These are phyloP conservation scores for Macrophya alboannulata DNA, from an alignment of 2,888 invertebrate species.

Conservation along the genomic window DNA sequence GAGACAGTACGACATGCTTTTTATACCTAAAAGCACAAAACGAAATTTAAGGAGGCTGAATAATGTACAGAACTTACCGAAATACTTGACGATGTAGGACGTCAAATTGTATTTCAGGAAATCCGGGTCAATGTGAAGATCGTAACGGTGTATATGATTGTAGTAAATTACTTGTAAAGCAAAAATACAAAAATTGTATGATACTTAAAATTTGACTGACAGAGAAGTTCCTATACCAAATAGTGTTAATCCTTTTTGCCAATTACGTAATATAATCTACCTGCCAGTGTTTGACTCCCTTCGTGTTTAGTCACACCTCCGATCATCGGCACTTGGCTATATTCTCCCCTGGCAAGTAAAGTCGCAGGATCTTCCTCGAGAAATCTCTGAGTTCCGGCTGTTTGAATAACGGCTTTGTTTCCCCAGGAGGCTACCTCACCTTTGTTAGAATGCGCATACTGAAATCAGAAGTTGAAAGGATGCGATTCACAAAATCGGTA, in stretches of 20 bases:
- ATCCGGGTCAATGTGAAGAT: neutral
- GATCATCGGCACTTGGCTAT: constrained; percentile 79
- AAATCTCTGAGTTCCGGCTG: constrained; percentile 66
- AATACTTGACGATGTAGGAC: neutral
- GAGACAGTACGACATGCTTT: neutral
- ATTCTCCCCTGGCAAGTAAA: constrained; percentile 62
- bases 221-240: neutral
- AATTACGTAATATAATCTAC: constrained; percentile 69
- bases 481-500: too few species aligned
- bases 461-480: neutral
- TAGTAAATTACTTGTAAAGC: neutral
- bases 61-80: constrained; percentile 30
- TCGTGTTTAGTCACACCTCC: constrained; percentile 81
- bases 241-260: neutral
- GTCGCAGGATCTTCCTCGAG: constrained; percentile 67
- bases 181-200: neutral
- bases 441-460: neutral
- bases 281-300: constrained; percentile 79
- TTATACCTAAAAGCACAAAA: neutral
- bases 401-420: constrained; percentile 70
- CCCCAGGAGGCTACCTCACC: constrained; percentile 63
- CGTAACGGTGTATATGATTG: neutral
- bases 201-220: neutral
- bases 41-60: neutral
- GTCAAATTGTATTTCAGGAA: constrained; percentile 25